These are phyloP conservation scores for Patella depressa DNA, from an alignment of 2,888 invertebrate genomes.

Conservation along the genomic window DNA sequence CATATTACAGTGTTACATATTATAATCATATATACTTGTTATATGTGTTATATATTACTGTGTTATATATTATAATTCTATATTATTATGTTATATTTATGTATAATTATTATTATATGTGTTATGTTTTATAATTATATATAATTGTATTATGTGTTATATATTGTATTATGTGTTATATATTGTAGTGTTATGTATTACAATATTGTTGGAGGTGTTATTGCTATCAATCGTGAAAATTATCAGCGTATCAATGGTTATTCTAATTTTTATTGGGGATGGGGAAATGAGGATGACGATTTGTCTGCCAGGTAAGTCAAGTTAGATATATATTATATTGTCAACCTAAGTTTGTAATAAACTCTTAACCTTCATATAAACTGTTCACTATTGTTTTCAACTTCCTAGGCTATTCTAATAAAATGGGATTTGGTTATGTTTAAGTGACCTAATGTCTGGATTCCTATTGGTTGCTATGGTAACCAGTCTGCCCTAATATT, in stretches of 20 bases:
- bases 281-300: slow-evolving; percentile 70
- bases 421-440: no score
- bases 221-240: slow-evolving; percentile 70
- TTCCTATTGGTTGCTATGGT: no score
- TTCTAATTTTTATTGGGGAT: slow-evolving; percentile 73
- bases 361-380: no score
- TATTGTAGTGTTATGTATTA: slow-evolving; percentile 70
- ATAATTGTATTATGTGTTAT: no score
- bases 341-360: no score
- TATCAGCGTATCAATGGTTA: slow-evolving; percentile 73
- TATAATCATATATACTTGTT: neutral
- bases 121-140: no score
- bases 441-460: no score
- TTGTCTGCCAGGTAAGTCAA: slow-evolving; percentile 60
- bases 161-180: no score
- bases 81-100: neutral
- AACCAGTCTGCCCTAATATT: no score
- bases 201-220: slow-evolving; percentile 72
- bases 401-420: no score
- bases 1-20: neutral
- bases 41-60: neutral
- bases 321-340: no score
- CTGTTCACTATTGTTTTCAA: no score
- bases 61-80: neutral
- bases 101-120: neutral